Conservation (phyloP, 2,888 invertebrate species). For the Synanthedon myopaeformis region DNA sequence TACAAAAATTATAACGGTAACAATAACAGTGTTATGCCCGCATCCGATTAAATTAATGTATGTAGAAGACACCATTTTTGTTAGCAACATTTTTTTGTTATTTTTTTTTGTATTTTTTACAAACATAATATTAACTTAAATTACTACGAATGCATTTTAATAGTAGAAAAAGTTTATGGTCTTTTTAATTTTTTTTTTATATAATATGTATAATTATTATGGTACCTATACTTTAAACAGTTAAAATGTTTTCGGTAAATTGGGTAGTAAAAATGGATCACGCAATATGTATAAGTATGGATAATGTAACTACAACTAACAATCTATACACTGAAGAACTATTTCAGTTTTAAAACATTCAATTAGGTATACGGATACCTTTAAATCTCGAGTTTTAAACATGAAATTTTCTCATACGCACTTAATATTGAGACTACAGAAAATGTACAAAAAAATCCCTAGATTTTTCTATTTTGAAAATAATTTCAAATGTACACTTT, state of each 20-base stretch:
- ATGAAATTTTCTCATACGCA: not conserved
- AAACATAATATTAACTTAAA: constrained; percentile 60
- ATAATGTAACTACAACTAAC: not conserved
- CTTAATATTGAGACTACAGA: no score
- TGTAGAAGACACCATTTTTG: constrained; percentile 59
- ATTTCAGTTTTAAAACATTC: not conserved
- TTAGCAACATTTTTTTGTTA: constrained; percentile 66
- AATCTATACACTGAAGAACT: not conserved
- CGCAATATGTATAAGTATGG: not conserved
- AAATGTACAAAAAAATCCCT: no score
- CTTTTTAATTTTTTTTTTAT: constrained; percentile 24
- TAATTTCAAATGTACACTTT: no score
- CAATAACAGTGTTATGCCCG: constrained; percentile 50
- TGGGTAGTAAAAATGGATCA: not conserved
- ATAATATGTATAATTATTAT: not conserved
- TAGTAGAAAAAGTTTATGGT: constrained; percentile 43
- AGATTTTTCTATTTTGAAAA: no score
- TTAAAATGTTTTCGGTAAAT: not conserved
- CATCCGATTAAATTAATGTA: constrained; percentile 46
- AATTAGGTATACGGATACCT: not conserved
- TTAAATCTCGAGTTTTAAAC: not conserved
- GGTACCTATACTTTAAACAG: not conserved
- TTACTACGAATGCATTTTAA: constrained; percentile 52
- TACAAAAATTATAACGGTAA: constrained; percentile 57
- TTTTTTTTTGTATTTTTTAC: constrained; percentile 38